Percentiles rank a stretch among this genome's conserved stretches.
phyloP scores from a whole-genome alignment of 2,888 invertebrate genomes.

The Athalia rosae region DNA sequence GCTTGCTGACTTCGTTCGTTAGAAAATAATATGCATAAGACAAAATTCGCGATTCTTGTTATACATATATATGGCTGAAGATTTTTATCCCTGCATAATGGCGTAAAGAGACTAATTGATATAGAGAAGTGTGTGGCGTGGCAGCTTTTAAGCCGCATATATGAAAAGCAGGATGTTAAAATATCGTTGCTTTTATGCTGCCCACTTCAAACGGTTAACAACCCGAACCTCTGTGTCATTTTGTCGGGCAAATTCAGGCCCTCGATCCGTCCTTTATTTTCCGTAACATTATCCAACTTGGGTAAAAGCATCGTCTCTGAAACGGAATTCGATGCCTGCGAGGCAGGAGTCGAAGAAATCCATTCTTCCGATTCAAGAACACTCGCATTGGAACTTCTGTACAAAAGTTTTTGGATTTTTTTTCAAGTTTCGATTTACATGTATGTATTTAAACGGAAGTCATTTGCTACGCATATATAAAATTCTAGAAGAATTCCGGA shows the following conservation, averaged over 20 bases:
- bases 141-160: slow-evolving; percentile 30
- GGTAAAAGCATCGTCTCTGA: background rate
- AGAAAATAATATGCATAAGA: too few relatives aligned
- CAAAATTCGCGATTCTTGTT: too few relatives aligned
- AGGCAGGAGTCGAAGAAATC: too few relatives aligned
- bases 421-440: background rate
- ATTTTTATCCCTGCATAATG: too few relatives aligned
- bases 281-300: background rate
- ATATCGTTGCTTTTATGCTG: slow-evolving; percentile 26
- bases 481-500: too few relatives aligned
- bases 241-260: background rate
- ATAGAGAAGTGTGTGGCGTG: slow-evolving; percentile 13
- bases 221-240: slow-evolving; percentile 9
- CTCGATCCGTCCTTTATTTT: slow-evolving; percentile 14
- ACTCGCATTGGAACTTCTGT: too few relatives aligned
- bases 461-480: background rate
- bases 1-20: too few relatives aligned
- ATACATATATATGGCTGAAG: too few relatives aligned
- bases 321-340: background rate
- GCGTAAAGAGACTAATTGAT: slow-evolving; percentile 24
- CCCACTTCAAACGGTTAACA: slow-evolving; percentile 16
- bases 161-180: slow-evolving; percentile 17
- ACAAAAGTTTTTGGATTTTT: background rate
- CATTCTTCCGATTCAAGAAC: too few relatives aligned
- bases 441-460: background rate